Base-by-base conservation (phyloP, 2,113 vertebrate genomes). In the Epinephelus moara region DNA sequence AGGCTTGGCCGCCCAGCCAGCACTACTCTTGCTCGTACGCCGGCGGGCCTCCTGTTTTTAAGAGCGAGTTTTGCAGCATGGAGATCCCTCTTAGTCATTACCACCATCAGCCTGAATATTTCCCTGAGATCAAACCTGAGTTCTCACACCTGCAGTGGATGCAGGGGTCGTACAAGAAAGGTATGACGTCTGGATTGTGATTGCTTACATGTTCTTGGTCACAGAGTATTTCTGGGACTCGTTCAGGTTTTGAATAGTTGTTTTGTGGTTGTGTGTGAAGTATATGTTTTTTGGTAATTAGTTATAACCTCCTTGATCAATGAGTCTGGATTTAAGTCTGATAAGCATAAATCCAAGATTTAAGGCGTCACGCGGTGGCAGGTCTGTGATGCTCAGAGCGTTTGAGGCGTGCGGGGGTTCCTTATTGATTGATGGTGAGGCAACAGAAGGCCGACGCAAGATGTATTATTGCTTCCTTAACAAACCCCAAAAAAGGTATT, bases 101-200 rank as follows among this genome's bases (percentile, higher is more conserved):
- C 96, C 96, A 95, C 92, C 96, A 81, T 23, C 90, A 97, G 93
- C 96, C 96, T 79, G 97, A 97, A 69, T 97, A 95, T 94, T 98
- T 96, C 92, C 90, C 96, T 25, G 97, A 99, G 89, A 95, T 96
- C 91, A 97, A 97, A 91, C 88, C 96, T 66, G 96, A 97, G 95
- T 96, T 96, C 94, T 94, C 96, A 91, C 96, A 98, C 95, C 96
- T 96, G 90, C 97, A 96, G 91, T 98, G 97, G 94, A 96, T 97
- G 88, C 95, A 97, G 85, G 96, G 92, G 78, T 94, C 93, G 8
- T 95, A 96, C 81, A 98, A 95, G 95, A 99, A 97, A 99, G 98
- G 98, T 99, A 99, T 81, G 92, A 89, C 23, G 0, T 7, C 30
- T 1, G 3, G 50, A 33, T 18, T 0, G 21, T 14, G 27, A 42